Conservation (phyloP, 2,888 invertebrate species). For the Opisthograptis luteolata region DNA sequence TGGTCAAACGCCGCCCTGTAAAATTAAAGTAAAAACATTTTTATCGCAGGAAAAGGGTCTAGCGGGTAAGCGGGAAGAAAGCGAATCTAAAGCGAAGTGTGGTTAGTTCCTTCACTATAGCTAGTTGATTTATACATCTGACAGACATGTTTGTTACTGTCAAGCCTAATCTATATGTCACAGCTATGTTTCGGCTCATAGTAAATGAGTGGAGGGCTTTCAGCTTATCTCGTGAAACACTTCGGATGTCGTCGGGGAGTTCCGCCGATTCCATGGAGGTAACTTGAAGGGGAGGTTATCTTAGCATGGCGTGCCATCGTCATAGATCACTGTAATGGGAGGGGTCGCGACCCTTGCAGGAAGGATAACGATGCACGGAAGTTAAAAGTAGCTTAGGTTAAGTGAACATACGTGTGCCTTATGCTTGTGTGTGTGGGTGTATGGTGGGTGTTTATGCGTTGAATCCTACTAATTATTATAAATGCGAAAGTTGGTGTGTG, state of each 20-base stretch:
- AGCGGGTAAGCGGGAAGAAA: too few species aligned
- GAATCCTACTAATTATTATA: not conserved
- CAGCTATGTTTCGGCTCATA: too few species aligned
- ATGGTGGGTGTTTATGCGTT: not conserved
- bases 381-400: constrained; percentile 18
- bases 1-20: too few species aligned
- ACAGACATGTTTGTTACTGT: too few species aligned
- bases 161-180: too few species aligned
- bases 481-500: too few species aligned
- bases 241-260: not conserved
- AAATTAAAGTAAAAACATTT: too few species aligned
- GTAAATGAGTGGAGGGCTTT: not conserved
- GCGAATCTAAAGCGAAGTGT: too few species aligned
- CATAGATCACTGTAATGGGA: constrained; percentile 22
- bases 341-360: constrained; percentile 17
- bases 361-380: constrained; percentile 20
- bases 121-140: too few species aligned
- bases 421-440: not conserved
- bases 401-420: constrained; percentile 3
- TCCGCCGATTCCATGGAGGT: not conserved
- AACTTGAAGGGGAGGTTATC: constrained; percentile 16
- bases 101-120: too few species aligned
- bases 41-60: too few species aligned
- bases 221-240: not conserved
- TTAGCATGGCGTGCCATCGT: constrained; percentile 10